phyloP scores from a whole-genome alignment of 2,113 vertebrate species.

The Halcyon senegalensis region DNA sequence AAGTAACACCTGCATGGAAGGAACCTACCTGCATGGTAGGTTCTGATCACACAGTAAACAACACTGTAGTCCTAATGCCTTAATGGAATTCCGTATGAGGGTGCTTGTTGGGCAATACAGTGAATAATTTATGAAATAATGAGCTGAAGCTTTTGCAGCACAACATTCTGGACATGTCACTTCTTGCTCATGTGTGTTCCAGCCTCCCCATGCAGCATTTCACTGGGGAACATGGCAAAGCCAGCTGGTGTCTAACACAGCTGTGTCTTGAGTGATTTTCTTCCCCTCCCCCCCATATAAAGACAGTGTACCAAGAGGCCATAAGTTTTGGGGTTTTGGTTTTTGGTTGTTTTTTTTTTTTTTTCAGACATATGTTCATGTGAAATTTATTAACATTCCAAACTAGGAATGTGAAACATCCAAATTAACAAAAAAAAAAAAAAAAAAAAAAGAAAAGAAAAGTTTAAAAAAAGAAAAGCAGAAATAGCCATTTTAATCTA shows the following conservation, averaged over 20 bases:
- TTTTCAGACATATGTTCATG: background rate
- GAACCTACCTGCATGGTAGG: too few species aligned
- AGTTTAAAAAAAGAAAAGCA: too few species aligned
- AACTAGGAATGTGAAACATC: background rate
- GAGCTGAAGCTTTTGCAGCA: background rate
- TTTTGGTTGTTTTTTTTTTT: background rate
- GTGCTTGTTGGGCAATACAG: background rate
- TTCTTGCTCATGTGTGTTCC: background rate
- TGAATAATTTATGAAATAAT: background rate
- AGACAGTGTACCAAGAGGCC: background rate
- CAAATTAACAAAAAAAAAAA: background rate
- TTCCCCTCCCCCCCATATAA: background rate
- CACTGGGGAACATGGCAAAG: background rate
- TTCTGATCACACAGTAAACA: background rate
- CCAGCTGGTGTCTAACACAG: background rate
- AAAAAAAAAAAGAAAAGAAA: too few species aligned
- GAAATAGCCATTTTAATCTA: background rate
- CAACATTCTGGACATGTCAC: background rate
- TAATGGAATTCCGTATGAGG: background rate
- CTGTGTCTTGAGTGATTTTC: background rate
- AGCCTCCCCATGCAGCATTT: background rate
- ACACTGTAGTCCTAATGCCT: background rate
- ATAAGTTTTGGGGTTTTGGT: background rate
- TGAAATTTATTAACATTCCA: background rate
- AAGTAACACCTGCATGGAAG: background rate